Base-by-base conservation (phyloP, 2,888 invertebrate genomes). In the Theretra japonica region DNA sequence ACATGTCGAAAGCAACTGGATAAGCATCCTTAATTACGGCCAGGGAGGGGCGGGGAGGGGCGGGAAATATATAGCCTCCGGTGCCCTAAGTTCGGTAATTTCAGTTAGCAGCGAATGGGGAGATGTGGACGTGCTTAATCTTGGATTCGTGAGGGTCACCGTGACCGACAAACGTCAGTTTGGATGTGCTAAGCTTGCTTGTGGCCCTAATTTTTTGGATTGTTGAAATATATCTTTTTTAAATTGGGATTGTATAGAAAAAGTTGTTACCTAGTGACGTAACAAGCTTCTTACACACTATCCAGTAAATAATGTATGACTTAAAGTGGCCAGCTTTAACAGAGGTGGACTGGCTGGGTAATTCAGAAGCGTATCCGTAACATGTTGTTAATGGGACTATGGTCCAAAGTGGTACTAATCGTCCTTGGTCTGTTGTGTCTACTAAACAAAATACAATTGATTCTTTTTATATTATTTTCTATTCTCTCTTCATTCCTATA, bases 11-110 rank as follows among this genome's bases (percentile, higher is more conserved):
- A 78, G 73, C 74, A 75, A 76, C 72, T 77, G 85, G 83, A 85
- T 85, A 87, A 85, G 77, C 79, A 78, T 72, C 79, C 81, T 85
- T 88, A 87, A 89, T 89, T 88, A 88, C 81, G 73, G 75, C 69
- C 41, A 73, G 76, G 78, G 75, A 73, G 72, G 69, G 72, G 68
- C 73, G 73, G 76, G 78, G 75, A 73, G 72, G 69, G 72, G 68
- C 73, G 72, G 72, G 71, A 83, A 86, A 89, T 85, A 74, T 80
- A 88, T 87, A 83, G 83, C 83, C 79, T 79, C 86, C 81, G 80
- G 80, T 80, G 82, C 82, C 84, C 84, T 81, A 86, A 86, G 84
- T 86, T 88, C 79, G 77, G 84, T 85, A 83, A 88, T 88, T 87
- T 83, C 83, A 81, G 86, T 87, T 82, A 86, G 82, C 81, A 78